Percentiles rank a stretch among this genome's conserved stretches.
Conservation (phyloP, 1,140 invertebrate species). For the Araneus ventricosus region DNA sequence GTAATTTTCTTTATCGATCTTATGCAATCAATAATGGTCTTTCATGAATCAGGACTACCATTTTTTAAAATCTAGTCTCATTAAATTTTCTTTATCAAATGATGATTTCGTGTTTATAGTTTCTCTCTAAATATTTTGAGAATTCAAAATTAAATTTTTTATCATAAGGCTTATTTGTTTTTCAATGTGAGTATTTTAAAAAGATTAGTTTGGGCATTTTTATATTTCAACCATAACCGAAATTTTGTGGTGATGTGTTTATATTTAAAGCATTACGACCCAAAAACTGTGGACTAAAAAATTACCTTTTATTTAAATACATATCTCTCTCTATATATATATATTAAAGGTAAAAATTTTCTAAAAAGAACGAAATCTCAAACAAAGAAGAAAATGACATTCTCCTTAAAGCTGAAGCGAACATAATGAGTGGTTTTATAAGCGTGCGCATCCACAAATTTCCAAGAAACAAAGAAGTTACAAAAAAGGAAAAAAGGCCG, state of each 20-base stretch:
- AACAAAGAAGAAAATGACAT: not conserved
- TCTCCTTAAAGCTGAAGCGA: not conserved
- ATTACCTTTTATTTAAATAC: not conserved
- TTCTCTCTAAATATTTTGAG: no score
- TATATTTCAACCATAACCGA: not conserved
- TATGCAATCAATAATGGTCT: no score
- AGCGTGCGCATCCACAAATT: not conserved
- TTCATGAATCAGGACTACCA: no score
- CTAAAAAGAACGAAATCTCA: not conserved
- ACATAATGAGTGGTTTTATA: not conserved
- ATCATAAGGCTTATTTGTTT: no score
- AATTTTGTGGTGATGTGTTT: no score
- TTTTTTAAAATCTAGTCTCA: no score
- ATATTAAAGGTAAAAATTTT: not conserved
- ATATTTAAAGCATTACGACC: not conserved
- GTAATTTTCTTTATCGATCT: no score
- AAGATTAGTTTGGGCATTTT: not conserved
- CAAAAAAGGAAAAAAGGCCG: not conserved
- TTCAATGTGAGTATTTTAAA: no score
- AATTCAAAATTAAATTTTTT: no score
- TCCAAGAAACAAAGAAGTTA: not conserved
- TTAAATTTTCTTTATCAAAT: no score
- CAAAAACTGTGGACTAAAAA: not conserved
- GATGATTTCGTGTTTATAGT: no score
- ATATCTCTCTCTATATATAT: no score